Evolutionary conservation across 1,140 invertebrate genomes (phyloP), one percentile per base, ranked within the genome.

Genomic region (Drosophila aff.): DNA sequence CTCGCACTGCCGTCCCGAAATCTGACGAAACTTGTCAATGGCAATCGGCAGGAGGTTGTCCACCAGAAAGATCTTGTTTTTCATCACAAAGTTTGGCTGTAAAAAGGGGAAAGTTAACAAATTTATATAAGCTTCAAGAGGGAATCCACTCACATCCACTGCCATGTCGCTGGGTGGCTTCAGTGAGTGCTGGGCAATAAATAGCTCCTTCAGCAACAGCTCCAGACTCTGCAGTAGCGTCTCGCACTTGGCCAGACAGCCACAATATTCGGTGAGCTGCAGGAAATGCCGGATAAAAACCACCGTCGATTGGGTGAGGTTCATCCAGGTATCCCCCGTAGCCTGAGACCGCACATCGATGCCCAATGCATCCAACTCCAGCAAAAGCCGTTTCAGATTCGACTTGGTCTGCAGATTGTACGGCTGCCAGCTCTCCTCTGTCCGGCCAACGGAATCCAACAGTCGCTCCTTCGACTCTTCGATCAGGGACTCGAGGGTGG

Each of bases 341-440:
- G 92, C 69, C 43, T 93, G 91, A 3, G 77, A 23, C 2, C 81
- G 79, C 53, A 93, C 72, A 81, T 93, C 92, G 36, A 95, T 92
- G 41, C 93, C 93, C 62, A 94, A 67, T n/a, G 91, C 92, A 31
- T 94, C 93, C 21, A 95, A 64, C 75, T 94, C 94, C 0, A 91
- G 76, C 13, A 94, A 53, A 0, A 95, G 66, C 40, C 94, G 94
- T 21, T 93, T 91, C 18, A 94, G 72, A 86, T 94, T 94, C 23
- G 94, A 93, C 69, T 87, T 94, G 16, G 94, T 95, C 77, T 95
- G 94, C 41, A 96, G 93, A 92, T 96, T 96, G 46, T 95, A 95
- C 2, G 96, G 96, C 40, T 94, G 94, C 96, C 96, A 97, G 60
- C 93, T 94, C 71, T 97, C 96, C 91, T 97, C 96, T n/a, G 94